Conservation (phyloP, 2,888 invertebrate genomes). For the Netelia inedita region DNA sequence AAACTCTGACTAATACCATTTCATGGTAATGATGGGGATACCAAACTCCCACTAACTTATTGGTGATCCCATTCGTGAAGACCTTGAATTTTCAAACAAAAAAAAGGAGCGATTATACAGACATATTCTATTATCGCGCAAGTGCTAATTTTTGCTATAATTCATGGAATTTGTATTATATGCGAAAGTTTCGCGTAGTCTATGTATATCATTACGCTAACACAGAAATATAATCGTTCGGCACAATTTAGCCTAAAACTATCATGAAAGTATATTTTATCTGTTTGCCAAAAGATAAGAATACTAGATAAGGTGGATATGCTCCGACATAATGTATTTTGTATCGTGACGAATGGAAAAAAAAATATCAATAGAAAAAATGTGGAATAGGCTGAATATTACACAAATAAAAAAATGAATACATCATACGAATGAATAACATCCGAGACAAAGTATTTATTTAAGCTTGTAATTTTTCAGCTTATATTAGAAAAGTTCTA, state of each 20-base stretch:
- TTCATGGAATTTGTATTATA: not conserved
- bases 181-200: not conserved
- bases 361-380: not conserved
- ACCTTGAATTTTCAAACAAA: slow-evolving; percentile 86
- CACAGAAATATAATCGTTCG: not conserved
- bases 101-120: slow-evolving; percentile 11
- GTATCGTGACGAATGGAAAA: not conserved
- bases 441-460: no score
- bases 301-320: slow-evolving; percentile 7
- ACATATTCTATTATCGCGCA: no score
- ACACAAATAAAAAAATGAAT: no score
- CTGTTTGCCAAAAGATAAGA: slow-evolving; percentile 33
- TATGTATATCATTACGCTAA: not conserved
- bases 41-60: slow-evolving; percentile 92
- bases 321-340: not conserved
- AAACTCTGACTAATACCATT: slow-evolving; percentile 94
- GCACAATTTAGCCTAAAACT: slow-evolving; percentile 6
- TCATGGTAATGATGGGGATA: slow-evolving; percentile 86
- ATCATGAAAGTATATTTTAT: slow-evolving; percentile 19
- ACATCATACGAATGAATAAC: no score
- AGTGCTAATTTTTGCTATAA: no score
- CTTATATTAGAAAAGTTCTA: no score
- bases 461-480: no score
- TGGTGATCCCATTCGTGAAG: slow-evolving; percentile 97
- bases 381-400: no score